These are phyloP conservation scores for Dynastes grantii DNA, from an alignment of 2,888 invertebrate species.

Conservation along the genomic window DNA sequence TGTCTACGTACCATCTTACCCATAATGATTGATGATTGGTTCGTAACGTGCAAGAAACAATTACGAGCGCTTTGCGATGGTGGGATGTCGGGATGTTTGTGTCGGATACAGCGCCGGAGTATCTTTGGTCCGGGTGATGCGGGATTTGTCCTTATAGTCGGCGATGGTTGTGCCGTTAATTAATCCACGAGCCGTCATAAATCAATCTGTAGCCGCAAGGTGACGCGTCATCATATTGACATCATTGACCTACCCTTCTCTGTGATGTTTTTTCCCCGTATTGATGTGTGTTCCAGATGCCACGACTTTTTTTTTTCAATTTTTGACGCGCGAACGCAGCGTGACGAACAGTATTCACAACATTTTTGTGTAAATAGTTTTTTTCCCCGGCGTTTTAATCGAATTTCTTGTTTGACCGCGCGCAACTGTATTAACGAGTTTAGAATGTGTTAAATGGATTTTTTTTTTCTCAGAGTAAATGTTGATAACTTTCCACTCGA, in stretches of 20 bases:
- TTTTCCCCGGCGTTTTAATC: constrained; percentile 8
- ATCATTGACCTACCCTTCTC: constrained; percentile 69
- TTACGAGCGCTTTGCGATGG: constrained; percentile 66
- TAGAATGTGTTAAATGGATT: not conserved
- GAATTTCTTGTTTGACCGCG: no score
- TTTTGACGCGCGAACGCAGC: constrained; percentile 27
- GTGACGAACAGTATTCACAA: constrained; percentile 36
- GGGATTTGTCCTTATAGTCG: constrained; percentile 63
- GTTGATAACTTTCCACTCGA: no score
- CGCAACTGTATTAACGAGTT: constrained; percentile 1
- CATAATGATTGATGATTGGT: constrained; percentile 65
- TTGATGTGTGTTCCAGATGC: constrained; percentile 45
- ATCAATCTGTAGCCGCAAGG: constrained; percentile 71
- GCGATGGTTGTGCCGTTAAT: constrained; percentile 64
- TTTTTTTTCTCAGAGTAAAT: no score
- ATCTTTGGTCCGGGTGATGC: constrained; percentile 60
- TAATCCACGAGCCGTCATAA: constrained; percentile 68
- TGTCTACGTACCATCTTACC: constrained; percentile 30
- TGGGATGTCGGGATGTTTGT: constrained; percentile 63
- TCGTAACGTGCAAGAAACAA: constrained; percentile 66
- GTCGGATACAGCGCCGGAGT: constrained; percentile 54
- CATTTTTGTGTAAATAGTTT: constrained; percentile 21
- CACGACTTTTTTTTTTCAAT: constrained; percentile 33
- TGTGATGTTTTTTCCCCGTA: constrained; percentile 60
- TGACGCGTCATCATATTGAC: constrained; percentile 71